Conservation (phyloP, 2,797 vertebrate genomes). For the Crocidura indochinensis region DNA sequence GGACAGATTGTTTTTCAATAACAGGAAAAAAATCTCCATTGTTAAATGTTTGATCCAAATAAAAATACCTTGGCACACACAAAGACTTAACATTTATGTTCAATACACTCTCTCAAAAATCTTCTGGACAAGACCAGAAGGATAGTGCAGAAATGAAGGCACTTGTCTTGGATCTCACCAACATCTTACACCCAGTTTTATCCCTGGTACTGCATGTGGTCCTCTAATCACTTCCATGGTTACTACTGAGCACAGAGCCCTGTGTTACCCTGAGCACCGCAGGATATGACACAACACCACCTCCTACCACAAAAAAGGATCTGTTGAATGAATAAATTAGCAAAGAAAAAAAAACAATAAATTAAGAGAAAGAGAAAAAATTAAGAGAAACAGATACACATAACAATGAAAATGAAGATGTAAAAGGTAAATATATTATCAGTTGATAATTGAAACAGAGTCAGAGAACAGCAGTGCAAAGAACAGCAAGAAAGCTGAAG, state of each 20-base stretch:
- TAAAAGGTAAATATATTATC: neutral
- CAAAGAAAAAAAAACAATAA: no score
- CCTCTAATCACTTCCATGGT: no score
- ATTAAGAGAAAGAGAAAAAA: no score
- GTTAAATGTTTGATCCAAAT: neutral
- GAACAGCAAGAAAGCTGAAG: neutral
- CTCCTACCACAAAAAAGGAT: no score
- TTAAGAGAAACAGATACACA: neutral
- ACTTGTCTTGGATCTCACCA: no score
- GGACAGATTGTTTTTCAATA: neutral
- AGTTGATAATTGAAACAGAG: neutral
- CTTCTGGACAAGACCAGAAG: neutral
- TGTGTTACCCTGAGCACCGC: no score
- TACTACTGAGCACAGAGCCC: no score
- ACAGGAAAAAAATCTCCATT: neutral
- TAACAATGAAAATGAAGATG: neutral
- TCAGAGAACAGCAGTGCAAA: neutral
- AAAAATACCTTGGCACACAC: neutral
- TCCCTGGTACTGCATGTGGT: no score
- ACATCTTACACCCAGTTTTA: no score
- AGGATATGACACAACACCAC: no score
- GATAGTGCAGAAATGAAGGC: neutral
- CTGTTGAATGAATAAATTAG: no score
- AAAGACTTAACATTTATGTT: slow-evolving; percentile 24
- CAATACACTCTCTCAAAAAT: neutral